Evolutionary conservation across 2,888 invertebrate genomes (phyloP).

Genomic region (Orthonychiurus folsomi): DNA sequence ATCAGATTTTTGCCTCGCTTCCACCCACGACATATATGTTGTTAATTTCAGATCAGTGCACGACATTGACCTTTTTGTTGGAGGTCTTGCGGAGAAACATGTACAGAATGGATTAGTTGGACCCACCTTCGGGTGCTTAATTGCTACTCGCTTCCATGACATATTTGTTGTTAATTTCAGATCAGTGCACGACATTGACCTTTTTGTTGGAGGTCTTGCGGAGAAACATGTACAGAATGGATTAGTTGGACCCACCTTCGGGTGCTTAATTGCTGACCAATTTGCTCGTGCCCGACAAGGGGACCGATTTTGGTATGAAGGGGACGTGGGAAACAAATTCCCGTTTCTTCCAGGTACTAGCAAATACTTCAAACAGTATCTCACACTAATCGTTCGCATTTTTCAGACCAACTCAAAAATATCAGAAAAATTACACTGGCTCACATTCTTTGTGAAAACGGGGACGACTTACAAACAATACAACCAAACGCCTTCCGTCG

Average conservation of each 20-base stretch:
- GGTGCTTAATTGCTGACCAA: slow-evolving; percentile 75
- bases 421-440: neutral
- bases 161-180: too few relatives aligned
- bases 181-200: too few relatives aligned
- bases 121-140: slow-evolving; percentile 76
- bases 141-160: slow-evolving; percentile 80
- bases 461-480: neutral
- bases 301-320: slow-evolving; percentile 93
- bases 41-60: too few relatives aligned
- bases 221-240: slow-evolving; percentile 71
- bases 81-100: too few relatives aligned
- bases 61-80: too few relatives aligned
- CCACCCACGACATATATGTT: too few relatives aligned
- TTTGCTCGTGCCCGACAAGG: slow-evolving; percentile 72
- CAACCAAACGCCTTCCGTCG: too few relatives aligned
- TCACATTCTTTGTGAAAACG: neutral
- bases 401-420: neutral
- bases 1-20: too few relatives aligned
- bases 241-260: slow-evolving; percentile 76
- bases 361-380: neutral
- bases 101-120: slow-evolving; percentile 73
- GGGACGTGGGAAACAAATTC: slow-evolving; percentile 59
- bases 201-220: slow-evolving; percentile 68
- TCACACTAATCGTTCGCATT: neutral
- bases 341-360: slow-evolving; percentile 4